A percentile compares a stretch with the other conserved stretches of the same genome.
Conservation (phyloP, 2,113 vertebrate genomes). For the Sus scrofa region T2T-Sscrofa CM000824.6:178385001-178385500, state of each 20-base stretch:
- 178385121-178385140: not conserved
- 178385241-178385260: not conserved
- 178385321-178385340: not conserved
- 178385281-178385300: not conserved
- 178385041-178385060: not conserved
- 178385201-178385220: too few relatives aligned
- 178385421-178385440: not conserved
- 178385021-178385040: not conserved
- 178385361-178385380: not conserved
- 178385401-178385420: not conserved
- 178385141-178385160: too few relatives aligned
- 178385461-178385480: too few relatives aligned
- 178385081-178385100: not conserved
- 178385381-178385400: not conserved
- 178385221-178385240: too few relatives aligned
- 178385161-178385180: too few relatives aligned
- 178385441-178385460: not conserved
- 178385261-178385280: not conserved
- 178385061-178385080: not conserved
- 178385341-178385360: not conserved
- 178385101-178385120: not conserved
- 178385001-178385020: not conserved
- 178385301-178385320: not conserved
- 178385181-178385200: too few relatives aligned
- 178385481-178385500: too few relatives aligned